A percentile compares a stretch with the other conserved stretches of the same genome.
Evolutionary conservation across 2,797 vertebrate species (phyloP).

Genomic region (Hyperoplus immaculatus): DNA sequence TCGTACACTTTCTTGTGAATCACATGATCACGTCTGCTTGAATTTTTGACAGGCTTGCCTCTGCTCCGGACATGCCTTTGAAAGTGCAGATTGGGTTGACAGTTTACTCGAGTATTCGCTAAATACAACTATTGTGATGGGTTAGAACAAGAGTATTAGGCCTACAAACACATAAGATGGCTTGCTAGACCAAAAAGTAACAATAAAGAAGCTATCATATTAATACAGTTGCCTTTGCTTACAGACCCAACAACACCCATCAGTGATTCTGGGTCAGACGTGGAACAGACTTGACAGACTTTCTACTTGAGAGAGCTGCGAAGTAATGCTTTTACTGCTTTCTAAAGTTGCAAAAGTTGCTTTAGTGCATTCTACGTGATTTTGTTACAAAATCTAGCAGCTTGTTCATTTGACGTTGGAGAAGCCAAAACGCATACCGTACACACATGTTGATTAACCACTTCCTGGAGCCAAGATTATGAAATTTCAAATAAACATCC

Average conservation of each 20-base stretch:
- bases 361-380: background rate
- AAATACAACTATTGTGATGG: background rate
- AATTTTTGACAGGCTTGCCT: no score
- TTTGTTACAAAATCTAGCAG: background rate
- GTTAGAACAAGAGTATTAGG: background rate
- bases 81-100: background rate
- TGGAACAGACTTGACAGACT: no score
- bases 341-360: background rate
- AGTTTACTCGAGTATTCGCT: background rate
- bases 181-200: background rate
- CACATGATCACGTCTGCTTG: background rate
- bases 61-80: background rate
- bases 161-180: background rate
- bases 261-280: background rate
- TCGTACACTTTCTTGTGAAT: background rate
- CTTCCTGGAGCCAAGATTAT: background rate
- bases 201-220: no score
- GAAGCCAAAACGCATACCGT: background rate
- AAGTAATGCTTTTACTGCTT: background rate
- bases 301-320: background rate
- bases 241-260: background rate
- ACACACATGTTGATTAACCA: background rate
- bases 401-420: background rate
- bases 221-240: background rate
- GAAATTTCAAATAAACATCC: slow-evolving; percentile 13